Conservation (phyloP, 2,888 invertebrate genomes). For the Crioceris asparagi region DNA sequence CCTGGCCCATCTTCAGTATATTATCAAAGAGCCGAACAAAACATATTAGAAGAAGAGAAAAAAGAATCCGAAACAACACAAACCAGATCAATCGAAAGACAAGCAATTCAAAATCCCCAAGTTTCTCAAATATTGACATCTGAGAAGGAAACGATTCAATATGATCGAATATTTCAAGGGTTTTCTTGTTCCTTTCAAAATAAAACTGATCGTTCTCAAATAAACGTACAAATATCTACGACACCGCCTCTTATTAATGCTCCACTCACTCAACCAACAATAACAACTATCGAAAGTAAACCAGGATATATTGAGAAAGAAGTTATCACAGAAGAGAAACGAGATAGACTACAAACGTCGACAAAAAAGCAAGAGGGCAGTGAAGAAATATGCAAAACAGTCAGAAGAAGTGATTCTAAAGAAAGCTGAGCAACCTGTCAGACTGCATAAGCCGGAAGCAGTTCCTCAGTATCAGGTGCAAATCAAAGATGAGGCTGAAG, state of each 20-base stretch:
- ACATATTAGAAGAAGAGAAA: constrained; percentile 13
- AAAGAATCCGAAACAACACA: constrained; percentile 15
- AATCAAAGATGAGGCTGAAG: constrained; percentile 34
- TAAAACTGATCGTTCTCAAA: constrained; percentile 28
- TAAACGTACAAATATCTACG: constrained; percentile 27
- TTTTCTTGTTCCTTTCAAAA: constrained; percentile 30
- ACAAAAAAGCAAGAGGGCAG: constrained; percentile 14
- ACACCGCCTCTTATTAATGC: constrained; percentile 25
- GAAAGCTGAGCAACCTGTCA: constrained; percentile 25
- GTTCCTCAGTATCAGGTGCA: constrained; percentile 57
- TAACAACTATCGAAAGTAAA: constrained; percentile 21
- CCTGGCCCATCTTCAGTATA: constrained; percentile 12
- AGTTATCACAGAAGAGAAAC: constrained; percentile 24
- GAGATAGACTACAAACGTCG: constrained; percentile 14
- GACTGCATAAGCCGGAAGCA: constrained; percentile 49
- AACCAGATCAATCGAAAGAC: constrained; percentile 20
- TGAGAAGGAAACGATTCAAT: constrained; percentile 11
- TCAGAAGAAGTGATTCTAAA: constrained; percentile 27
- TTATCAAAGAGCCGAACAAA: constrained; percentile 17
- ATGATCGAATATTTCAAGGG: constrained; percentile 28
- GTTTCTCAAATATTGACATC: constrained; percentile 11
- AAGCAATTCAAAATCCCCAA: constrained; percentile 20
- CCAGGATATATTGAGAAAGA: constrained; percentile 20
- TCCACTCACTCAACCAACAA: constrained; percentile 18
- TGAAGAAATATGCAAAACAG: constrained; percentile 22